These are phyloP conservation scores for Athalia circularis DNA, from an alignment of 2,888 invertebrate species.

Conservation along the genomic window DNA sequence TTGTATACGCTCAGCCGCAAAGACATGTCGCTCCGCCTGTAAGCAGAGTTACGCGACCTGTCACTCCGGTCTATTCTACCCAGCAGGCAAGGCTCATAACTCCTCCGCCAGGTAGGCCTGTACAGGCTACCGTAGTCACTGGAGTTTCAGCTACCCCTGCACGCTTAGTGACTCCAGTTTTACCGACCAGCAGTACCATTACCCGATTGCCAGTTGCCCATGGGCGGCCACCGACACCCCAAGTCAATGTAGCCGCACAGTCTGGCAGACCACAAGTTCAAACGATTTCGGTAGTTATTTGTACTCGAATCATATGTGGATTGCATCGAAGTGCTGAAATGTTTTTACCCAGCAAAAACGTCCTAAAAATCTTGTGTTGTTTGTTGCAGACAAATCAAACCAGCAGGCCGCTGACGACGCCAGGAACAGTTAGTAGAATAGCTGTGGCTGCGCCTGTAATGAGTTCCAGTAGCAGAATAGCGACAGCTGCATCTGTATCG, in stretches of 20 bases:
- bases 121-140: constrained; percentile 69
- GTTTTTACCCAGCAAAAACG: neutral
- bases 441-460: constrained; percentile 68
- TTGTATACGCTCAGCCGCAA: constrained; percentile 69
- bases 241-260: constrained; percentile 65
- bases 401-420: constrained; percentile 62
- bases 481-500: constrained; percentile 63
- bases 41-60: constrained; percentile 65
- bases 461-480: constrained; percentile 67
- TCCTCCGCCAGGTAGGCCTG: constrained; percentile 66
- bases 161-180: constrained; percentile 68
- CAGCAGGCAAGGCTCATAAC: constrained; percentile 66
- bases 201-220: constrained; percentile 67
- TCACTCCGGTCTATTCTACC: constrained; percentile 50
- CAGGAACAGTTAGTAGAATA: constrained; percentile 67
- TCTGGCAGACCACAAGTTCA: constrained; percentile 63
- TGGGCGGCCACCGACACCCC: constrained; percentile 64
- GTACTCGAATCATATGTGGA: neutral
- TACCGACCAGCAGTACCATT: constrained; percentile 65
- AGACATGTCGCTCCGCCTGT: constrained; percentile 67
- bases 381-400: constrained; percentile 64
- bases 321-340: constrained; percentile 20
- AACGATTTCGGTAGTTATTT: constrained; percentile 64
- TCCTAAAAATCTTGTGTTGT: no score
- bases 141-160: constrained; percentile 67